Percentiles rank a stretch among this genome's conserved stretches.
Conservation (phyloP, 2,113 vertebrate species). For the chimpanzee (Pan troglodytes) region NHGRI_mPanTro3-v2.1_pri NC_072421.2:24501001-24501500, state of each 20-base stretch:
- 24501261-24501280: background rate
- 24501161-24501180: background rate
- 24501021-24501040: constrained; percentile 83
- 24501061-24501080: constrained; percentile 65
- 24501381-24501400: background rate
- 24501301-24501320: background rate
- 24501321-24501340: background rate
- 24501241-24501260: background rate
- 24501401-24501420: background rate
- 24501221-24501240: background rate
- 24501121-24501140: constrained; percentile 34
- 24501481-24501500: constrained; percentile 81
- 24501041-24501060: constrained; percentile 83
- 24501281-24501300: background rate
- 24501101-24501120: constrained; percentile 18
- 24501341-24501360: background rate
- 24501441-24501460: background rate
- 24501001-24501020: constrained; percentile 83
- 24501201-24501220: constrained; percentile 23
- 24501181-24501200: constrained; percentile 23
- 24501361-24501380: background rate
- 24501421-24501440: background rate
- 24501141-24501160: constrained; percentile 24
- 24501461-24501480: constrained; percentile 65
- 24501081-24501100: constrained; percentile 37